Evolutionary conservation across 2,113 vertebrate genomes (phyloP), one percentile per base, ranked within the genome.

Genomic region (Thunnus thynnus): DNA sequence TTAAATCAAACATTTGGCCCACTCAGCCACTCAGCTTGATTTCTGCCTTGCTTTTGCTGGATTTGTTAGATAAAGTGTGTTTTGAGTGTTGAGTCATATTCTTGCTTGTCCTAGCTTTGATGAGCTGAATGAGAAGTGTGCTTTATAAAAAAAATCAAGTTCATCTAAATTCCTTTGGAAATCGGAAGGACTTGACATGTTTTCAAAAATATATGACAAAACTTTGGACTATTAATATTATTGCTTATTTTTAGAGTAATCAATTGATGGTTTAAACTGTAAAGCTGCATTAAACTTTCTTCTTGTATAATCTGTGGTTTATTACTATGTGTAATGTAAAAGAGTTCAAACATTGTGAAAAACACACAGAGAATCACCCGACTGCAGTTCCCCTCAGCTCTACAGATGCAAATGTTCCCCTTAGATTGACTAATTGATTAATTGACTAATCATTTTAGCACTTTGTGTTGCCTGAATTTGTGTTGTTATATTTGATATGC

Each of bases 1-100:
- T 72, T 57, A 67, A 73, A 82, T 82, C 72, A 88, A 74, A 85
- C 82, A 68, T 64, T 85, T 57, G 60, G 60, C 64, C 54, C 74
- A 75, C 78, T 78, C 52, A 55, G 11, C 7, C 30, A 36, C 80
- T 74, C 46, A 3, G 32, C 48, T 55, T 51, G 25, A 22, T 16
- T 78, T 30, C 12, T 80, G 41, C 55, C 2, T 41, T 56, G 36
- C 30, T 55, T 67, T 68, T 61, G 30, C 46, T 69, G 2, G 8
- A 51, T 67, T 72, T 77, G n/a, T 61, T 30, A 60, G 54, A 76
- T 52, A 46, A 73, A 79, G 50, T 71, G 46, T 52, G 57, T 68
- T 68, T 54, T 8, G 18, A 73, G 18, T 48, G 1, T 60, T 17
- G 22, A 12, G 18, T 63, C 25, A 32, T 61, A n/a, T 30, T 61